Base-by-base conservation (phyloP, 1,140 invertebrate species). In the Drosophila suzukii region DNA sequence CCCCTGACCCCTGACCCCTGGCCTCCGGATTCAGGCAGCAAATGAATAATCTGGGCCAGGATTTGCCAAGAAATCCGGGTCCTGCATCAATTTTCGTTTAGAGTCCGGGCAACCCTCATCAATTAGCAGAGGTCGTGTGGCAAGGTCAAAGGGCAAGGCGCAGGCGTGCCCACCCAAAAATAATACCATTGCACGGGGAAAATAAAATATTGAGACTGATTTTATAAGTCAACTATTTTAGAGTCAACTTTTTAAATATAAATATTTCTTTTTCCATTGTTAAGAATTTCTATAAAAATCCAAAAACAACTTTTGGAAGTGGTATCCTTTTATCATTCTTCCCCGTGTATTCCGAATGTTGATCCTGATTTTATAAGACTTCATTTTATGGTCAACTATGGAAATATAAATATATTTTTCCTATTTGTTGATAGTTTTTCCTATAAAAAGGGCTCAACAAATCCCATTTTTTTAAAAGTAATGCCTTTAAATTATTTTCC, bases 1-100 rank as follows among this genome's bases (percentile, higher is more conserved):
- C 13, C 11, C 11, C 38, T n/a, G 47, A 1, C 24, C 30, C 51
- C 30, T 12, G 36, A 10, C 34, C 17, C 15, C 30, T 36, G 54
- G 11, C 11, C 20, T 36, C 15, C 36, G 39, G 17, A 8, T 43
- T 6, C 41, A 7, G 15, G 6, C 8, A 50, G 38, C 55, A 32
- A 81, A 81, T 81, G 78, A 81, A 81, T 81, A 81, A 81, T 81
- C 73, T 71, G 50, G 15, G 4, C 43, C 51, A 34, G 72, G 71
- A 74, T 63, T 53, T 51, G 43, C 44, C 32, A 46, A 53, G 58
- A 63, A 74, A 67, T 76, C 65, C 61, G 39, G 49, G 27, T 54
- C 50, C 58, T 44, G 59, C 65, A 75, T 80, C 78, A 80, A 75
- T 80, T 80, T 68, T 79, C 76, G 54, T 57, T 56, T 47, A 41